Conservation (phyloP, 2,797 vertebrate genomes). For the Enteromius radiatus region DNA sequence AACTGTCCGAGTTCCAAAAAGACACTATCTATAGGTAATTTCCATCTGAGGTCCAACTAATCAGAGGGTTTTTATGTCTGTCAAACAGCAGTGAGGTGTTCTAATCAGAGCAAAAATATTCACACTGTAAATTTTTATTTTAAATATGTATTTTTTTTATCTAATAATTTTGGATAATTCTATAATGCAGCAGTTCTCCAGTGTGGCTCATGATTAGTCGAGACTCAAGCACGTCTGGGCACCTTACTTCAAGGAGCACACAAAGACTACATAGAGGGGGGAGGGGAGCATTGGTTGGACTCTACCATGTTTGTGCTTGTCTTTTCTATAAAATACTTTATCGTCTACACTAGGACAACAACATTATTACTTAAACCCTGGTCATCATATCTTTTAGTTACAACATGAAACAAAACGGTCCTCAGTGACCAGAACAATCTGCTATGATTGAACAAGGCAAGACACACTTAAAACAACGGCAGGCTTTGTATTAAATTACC, state of each 20-base stretch:
- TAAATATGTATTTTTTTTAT: not conserved
- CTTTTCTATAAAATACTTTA: not conserved
- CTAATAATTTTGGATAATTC: not conserved
- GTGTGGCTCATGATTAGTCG: not conserved
- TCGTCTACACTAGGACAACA: not conserved
- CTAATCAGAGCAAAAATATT: not conserved
- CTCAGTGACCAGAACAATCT: not conserved
- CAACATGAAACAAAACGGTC: not conserved
- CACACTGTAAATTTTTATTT: not conserved
- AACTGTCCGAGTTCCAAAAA: not conserved
- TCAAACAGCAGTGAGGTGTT: not conserved
- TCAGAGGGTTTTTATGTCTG: slow-evolving; percentile 1
- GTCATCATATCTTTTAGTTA: not conserved
- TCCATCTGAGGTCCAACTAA: not conserved
- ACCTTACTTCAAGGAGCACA: slow-evolving; percentile 6
- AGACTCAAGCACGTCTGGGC: not conserved
- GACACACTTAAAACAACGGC: not conserved
- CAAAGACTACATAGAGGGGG: slow-evolving; percentile 20
- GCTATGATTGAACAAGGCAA: not conserved
- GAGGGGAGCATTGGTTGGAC: not conserved
- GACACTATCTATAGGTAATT: not conserved
- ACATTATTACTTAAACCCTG: not conserved
- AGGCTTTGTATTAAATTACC: not conserved
- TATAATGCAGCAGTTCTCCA: not conserved
- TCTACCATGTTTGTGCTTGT: not conserved